Evolutionary conservation across 2,888 invertebrate genomes (phyloP).

Genomic region (Schrankia costaestrigalis): DNA sequence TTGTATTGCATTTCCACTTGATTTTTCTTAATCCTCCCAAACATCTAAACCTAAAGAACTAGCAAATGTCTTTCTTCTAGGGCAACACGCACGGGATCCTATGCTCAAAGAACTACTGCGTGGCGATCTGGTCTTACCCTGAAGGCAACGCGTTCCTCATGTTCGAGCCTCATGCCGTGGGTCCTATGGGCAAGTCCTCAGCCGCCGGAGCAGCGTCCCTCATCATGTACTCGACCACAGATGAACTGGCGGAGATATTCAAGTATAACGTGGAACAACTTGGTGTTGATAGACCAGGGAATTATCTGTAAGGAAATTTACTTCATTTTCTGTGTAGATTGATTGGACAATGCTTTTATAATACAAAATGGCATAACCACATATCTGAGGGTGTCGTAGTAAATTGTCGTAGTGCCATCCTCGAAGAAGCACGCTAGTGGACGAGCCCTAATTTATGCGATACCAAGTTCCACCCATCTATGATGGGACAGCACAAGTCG

Average conservation of each 20-base stretch:
- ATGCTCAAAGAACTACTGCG: constrained; percentile 66
- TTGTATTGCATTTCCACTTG: no score
- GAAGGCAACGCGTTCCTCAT: constrained; percentile 39
- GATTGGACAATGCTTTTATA: background rate
- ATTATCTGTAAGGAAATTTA: constrained; percentile 46
- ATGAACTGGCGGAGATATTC: constrained; percentile 52
- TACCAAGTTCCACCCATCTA: no score
- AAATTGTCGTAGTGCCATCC: no score
- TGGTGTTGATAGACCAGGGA: constrained; percentile 42
- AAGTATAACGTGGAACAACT: constrained; percentile 43
- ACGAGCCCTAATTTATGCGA: no score
- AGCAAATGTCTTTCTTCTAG: no score
- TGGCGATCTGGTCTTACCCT: constrained; percentile 60
- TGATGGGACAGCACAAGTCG: no score
- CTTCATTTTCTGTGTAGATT: background rate
- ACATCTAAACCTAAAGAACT: no score
- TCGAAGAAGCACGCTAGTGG: no score
- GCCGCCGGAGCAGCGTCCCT: constrained; percentile 55
- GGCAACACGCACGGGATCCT: constrained; percentile 61
- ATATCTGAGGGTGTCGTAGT: no score
- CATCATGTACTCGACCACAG: constrained; percentile 44
- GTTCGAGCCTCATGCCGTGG: constrained; percentile 65
- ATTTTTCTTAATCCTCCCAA: no score
- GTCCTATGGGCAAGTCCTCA: constrained; percentile 49
- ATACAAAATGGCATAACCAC: no score